Evolutionary conservation across 2,113 vertebrate genomes (phyloP).

Genomic region (Rhinoderma darwinii): DNA sequence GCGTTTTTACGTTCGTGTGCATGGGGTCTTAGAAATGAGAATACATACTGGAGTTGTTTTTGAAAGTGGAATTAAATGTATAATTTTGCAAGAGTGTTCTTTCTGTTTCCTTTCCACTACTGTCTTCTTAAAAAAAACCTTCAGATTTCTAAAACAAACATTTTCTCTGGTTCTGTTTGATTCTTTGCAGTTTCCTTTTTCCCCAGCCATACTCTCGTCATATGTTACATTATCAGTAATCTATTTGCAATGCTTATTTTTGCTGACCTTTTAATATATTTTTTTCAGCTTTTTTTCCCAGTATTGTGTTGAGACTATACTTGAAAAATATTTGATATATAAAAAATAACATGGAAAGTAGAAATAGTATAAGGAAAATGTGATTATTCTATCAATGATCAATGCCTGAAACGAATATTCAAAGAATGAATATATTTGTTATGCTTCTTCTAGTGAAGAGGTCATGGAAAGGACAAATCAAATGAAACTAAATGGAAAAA

Average conservation of each 20-base stretch:
- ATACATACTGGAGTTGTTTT: too few species aligned
- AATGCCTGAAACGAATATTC: neutral
- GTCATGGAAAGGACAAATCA: constrained; percentile 53
- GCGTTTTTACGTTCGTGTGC: too few species aligned
- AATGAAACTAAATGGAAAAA: neutral
- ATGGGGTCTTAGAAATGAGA: too few species aligned
- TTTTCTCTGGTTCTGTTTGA: too few species aligned
- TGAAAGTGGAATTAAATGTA: too few species aligned
- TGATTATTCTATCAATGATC: constrained; percentile 9
- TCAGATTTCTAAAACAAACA: too few species aligned
- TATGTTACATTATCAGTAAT: neutral
- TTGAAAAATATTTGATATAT: neutral
- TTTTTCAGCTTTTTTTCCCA: neutral
- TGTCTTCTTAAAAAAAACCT: too few species aligned
- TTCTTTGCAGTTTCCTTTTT: neutral
- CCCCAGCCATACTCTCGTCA: neutral
- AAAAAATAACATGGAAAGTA: neutral
- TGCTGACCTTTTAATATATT: neutral
- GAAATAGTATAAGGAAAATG: neutral
- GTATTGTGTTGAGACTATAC: neutral
- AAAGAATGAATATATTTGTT: neutral
- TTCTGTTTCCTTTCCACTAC: neutral
- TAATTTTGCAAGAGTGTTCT: too few species aligned
- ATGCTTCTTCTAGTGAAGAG: constrained; percentile 32
- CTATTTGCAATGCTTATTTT: neutral